Evolutionary conservation across 2,113 vertebrate species (phyloP).

Genomic region (Hyperoodon ampullatus): DNA sequence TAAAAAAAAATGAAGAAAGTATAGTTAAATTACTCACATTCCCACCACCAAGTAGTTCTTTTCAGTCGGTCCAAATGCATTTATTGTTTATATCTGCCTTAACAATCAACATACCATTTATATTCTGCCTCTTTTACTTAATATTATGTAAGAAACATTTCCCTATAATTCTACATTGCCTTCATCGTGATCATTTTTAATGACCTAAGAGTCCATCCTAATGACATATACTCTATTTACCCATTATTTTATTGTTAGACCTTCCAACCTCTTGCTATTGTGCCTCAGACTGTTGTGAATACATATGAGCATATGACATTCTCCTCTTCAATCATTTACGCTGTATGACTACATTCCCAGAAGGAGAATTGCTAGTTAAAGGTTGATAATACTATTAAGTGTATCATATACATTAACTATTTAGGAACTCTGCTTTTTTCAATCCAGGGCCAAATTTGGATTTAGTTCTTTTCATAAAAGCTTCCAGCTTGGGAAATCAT

Average conservation of each 20-base stretch:
- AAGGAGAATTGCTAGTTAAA: not conserved
- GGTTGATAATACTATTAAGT: not conserved
- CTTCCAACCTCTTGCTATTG: constrained; percentile 1
- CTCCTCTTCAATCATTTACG: not conserved
- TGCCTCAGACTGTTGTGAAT: not conserved
- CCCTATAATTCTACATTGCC: not conserved
- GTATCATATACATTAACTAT: not conserved
- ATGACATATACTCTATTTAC: not conserved
- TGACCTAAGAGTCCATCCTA: not conserved
- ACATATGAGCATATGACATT: not conserved
- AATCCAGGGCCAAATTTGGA: not conserved
- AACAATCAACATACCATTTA: not conserved
- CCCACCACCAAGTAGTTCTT: not conserved
- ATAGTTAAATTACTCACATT: constrained; percentile 23
- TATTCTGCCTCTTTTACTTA: constrained; percentile 14
- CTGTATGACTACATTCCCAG: not conserved
- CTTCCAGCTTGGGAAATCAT: not conserved
- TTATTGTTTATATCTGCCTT: constrained; percentile 23
- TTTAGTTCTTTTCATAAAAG: constrained; percentile 18
- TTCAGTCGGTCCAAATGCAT: constrained; percentile 18
- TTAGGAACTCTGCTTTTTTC: not conserved
- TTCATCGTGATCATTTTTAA: constrained; percentile 34
- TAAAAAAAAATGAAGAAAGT: not conserved
- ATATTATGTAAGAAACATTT: not conserved
- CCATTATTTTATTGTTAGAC: not conserved